Percentiles rank a stretch among this genome's conserved stretches.
Evolutionary conservation across 2,888 invertebrate species (phyloP).

Genomic region (Tolmerus cingulatus): DNA sequence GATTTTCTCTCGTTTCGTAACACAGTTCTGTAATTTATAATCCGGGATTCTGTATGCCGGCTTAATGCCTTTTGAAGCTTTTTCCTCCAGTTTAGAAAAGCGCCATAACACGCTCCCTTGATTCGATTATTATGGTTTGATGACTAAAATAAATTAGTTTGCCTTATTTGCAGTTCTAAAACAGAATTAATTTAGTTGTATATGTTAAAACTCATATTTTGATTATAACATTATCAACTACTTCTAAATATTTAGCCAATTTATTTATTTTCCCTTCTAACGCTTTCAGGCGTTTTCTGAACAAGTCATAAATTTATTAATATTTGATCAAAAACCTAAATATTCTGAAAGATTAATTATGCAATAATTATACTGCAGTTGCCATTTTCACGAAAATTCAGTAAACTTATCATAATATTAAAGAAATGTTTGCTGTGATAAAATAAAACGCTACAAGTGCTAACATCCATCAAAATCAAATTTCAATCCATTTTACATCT

Average conservation of each 20-base stretch:
- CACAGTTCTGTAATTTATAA: neutral
- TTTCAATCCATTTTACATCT: neutral
- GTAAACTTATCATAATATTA: too few species aligned
- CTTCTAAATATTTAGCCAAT: too few species aligned
- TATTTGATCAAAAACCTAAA: too few species aligned
- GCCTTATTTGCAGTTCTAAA: neutral
- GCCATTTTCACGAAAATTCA: too few species aligned
- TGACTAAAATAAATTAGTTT: too few species aligned
- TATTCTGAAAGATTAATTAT: too few species aligned
- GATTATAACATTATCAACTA: too few species aligned
- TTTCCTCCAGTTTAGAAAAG: neutral
- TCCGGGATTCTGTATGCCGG: neutral
- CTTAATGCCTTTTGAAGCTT: neutral
- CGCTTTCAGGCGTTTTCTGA: too few species aligned
- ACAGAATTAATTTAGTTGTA: neutral
- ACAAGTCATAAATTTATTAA: too few species aligned
- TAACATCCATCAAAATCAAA: neutral
- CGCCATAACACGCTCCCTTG: neutral
- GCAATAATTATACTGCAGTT: too few species aligned
- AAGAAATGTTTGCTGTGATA: neutral
- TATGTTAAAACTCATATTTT: neutral
- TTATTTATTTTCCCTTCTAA: too few species aligned
- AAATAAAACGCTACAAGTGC: neutral
- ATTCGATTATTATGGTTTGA: neutral
- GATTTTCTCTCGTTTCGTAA: neutral